These are phyloP conservation scores for Hydractinia symbiolongicarpus DNA, from an alignment of 30 jellyfish, hydroid and myxozoan species.

Conservation along the genomic window DNA sequence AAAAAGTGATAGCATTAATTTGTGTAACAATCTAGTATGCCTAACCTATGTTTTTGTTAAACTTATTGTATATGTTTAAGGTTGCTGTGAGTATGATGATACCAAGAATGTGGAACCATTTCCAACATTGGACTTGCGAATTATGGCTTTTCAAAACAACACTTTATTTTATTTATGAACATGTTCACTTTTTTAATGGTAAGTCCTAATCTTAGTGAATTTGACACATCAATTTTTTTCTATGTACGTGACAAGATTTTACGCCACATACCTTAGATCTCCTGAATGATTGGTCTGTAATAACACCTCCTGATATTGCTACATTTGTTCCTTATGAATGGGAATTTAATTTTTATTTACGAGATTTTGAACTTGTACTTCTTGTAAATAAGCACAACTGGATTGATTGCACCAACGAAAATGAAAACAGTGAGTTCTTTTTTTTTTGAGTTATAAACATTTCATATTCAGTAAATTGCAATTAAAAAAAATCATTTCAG, in stretches of 20 bases:
- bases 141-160: slow-evolving; percentile 61
- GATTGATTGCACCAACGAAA: slow-evolving; percentile 90
- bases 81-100: slow-evolving; percentile 83
- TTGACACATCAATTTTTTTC: background rate
- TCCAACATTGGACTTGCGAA: slow-evolving; percentile 95
- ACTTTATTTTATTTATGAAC: slow-evolving; percentile 58
- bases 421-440: slow-evolving; percentile 67
- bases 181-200: slow-evolving; percentile 63
- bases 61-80: slow-evolving; percentile 23
- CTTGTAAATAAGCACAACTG: slow-evolving; percentile 82
- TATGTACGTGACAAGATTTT: background rate
- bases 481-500: slow-evolving; percentile 26
- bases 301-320: slow-evolving; percentile 90
- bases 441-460: background rate
- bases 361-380: slow-evolving; percentile 77
- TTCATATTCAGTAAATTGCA: background rate
- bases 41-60: background rate
- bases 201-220: background rate
- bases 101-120: slow-evolving; percentile 96
- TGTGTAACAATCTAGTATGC: too few relatives aligned
- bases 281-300: slow-evolving; percentile 81
- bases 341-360: slow-evolving; percentile 77
- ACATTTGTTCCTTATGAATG: slow-evolving; percentile 90
- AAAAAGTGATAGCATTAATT: too few relatives aligned
- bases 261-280: slow-evolving; percentile 38